phyloP scores from a whole-genome alignment of 2,797 vertebrate species.

The Sebastiscus albofasciatus region DNA sequence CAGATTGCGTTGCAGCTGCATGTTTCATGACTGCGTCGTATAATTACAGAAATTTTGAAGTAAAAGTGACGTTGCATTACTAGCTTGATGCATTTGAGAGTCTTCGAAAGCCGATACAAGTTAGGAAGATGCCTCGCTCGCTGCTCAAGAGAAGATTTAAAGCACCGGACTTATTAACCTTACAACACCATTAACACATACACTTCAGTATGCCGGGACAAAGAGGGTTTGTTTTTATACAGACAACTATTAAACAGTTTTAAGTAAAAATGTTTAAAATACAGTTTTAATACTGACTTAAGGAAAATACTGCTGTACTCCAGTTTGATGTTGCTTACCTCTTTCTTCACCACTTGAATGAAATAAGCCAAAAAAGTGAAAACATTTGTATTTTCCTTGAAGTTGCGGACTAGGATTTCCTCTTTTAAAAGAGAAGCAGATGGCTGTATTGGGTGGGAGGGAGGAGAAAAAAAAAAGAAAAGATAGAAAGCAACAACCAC shows the following conservation, averaged over 20 bases:
- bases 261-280: constrained; percentile 77
- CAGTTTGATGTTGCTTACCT: constrained; percentile 30
- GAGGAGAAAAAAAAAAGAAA: constrained; percentile 22
- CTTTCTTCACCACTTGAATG: constrained; percentile 22
- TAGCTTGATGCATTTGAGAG: constrained; percentile 22
- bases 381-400: constrained; percentile 64
- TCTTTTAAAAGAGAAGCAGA: constrained; percentile 81
- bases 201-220: constrained; percentile 57
- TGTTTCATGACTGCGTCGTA: constrained; percentile 23
- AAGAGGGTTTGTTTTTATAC: constrained; percentile 36
- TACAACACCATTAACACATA: constrained; percentile 49
- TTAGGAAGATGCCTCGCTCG: constrained; percentile 29
- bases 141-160: constrained; percentile 32
- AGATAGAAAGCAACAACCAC: constrained; percentile 68
- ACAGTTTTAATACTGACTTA: constrained; percentile 82
- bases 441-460: constrained; percentile 68
- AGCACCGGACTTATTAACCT: constrained; percentile 40
- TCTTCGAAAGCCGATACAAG: constrained; percentile 31
- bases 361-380: constrained; percentile 54
- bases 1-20: constrained; percentile 34
- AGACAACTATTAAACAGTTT: constrained; percentile 67
- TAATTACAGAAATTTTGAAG: constrained; percentile 17
- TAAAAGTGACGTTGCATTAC: constrained; percentile 40
- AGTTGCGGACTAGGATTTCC: constrained; percentile 69
- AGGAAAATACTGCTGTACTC: constrained; percentile 56